Evolutionary conservation across 2,113 vertebrate species (phyloP), one percentile per base, ranked within the genome.

Genomic region (Sapayoa aenigma): DNA sequence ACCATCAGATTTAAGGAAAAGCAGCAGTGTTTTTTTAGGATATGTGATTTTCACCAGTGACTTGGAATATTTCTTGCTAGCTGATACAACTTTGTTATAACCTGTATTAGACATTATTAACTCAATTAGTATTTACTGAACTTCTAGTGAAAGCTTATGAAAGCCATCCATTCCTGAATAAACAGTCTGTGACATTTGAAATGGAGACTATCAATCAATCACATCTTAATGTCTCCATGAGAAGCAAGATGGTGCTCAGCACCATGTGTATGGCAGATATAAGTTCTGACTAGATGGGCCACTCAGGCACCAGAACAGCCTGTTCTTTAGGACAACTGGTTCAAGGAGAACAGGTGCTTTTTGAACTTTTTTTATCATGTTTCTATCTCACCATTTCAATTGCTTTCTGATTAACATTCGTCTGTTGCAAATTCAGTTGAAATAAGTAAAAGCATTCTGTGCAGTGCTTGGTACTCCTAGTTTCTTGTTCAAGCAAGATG

Each of bases 331-430:
- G 65, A 52, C 2, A 16, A 21, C 7, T 25, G 50, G 21, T 65
- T 94, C 14, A 67, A 72, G 28, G 30, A 50, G 12, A 88, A 74
- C 0, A 63, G 25, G 22, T 3, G 3, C 3, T 53, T 81, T 77
- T 49, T 58, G 18, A 19, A 55, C 39, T 67, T 59, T 8, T 3
- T 0, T 9, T 41, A 56, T 2, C 3, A 10, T 3, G 7, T 77
- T 89, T 49, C 23, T n/a, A 76, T 9, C 58, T 80, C 67, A 79
- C 49, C 33, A 21, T 27, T 78, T 78, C 31, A 52, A 1, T 5
- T 52, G 19, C 31, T 42, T 79, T 80, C 75, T 68, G 52, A 63
- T 75, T 49, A 82, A 87, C 23, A 33, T 18, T 21, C 21, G 3
- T 47, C 42, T 68, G 33, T 14, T 11, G 18, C 62, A 90, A 59